phyloP scores from a whole-genome alignment of 1,140 invertebrate genomes.

The Platyura marginata region DNA sequence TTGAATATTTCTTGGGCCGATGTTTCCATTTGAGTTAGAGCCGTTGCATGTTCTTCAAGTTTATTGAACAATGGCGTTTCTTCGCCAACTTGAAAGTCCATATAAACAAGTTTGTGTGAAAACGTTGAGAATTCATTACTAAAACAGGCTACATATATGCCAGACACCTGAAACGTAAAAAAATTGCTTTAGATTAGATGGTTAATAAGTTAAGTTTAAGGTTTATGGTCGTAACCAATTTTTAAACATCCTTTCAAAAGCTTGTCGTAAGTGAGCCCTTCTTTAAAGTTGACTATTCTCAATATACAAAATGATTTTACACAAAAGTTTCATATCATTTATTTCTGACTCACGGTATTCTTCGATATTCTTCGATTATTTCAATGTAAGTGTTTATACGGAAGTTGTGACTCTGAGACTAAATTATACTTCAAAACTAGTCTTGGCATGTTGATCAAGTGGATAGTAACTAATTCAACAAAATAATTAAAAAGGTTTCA shows the following conservation, averaged over 20 bases:
- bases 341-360: too few species aligned
- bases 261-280: not conserved
- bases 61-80: constrained; percentile 69
- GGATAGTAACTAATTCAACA: not conserved
- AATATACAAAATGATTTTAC: too few species aligned
- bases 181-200: too few species aligned
- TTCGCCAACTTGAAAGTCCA: constrained; percentile 94
- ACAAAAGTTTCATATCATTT: too few species aligned
- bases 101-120: constrained; percentile 98
- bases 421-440: too few species aligned
- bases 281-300: too few species aligned
- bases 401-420: too few species aligned
- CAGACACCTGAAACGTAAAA: constrained; percentile 29
- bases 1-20: constrained; percentile 78
- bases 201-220: not conserved
- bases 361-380: too few species aligned
- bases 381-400: too few species aligned
- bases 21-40: constrained; percentile 93
- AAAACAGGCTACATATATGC: constrained; percentile 83
- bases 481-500: not conserved
- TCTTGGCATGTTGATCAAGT: too few species aligned
- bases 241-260: not conserved
- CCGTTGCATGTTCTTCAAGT: constrained; percentile 75
- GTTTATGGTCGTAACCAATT: not conserved
- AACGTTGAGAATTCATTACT: constrained; percentile 99